These are phyloP conservation scores for Meloidogyne hapla DNA, from an alignment of 1,140 invertebrate genomes.

Conservation along the genomic window DNA sequence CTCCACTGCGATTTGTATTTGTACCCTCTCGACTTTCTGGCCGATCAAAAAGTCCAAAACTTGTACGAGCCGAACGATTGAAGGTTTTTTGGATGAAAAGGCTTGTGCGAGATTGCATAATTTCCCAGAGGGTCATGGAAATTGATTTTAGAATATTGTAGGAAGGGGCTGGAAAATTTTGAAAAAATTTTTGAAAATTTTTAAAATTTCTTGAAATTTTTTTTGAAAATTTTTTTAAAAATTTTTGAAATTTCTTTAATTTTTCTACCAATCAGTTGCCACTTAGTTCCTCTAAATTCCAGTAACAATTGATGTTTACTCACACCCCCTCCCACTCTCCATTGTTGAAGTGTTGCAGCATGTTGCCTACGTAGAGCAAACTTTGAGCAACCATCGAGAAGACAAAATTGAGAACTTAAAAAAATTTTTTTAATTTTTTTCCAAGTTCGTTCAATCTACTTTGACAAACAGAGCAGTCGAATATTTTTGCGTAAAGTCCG, in stretches of 20 bases:
- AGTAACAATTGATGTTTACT: conserved; percentile 72
- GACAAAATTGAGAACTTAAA: conserved; percentile 68
- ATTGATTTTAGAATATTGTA: conserved; percentile 67
- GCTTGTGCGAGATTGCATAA: conserved; percentile 67
- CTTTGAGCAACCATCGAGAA: conserved; percentile 73
- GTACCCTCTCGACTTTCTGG: conserved; percentile 3
- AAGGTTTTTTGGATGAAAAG: conserved; percentile 55
- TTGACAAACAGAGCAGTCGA: conserved; percentile 71
- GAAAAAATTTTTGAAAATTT: conserved; percentile 45
- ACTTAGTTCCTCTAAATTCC: conserved; percentile 72
- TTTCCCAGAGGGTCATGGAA: conserved; percentile 69
- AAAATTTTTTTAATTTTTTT: neutral
- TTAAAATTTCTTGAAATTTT: neutral
- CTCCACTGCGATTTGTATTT: conserved; percentile 26
- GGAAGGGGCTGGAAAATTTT: conserved; percentile 65
- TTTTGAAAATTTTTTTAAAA: too few relatives aligned
- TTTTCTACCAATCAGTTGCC: conserved; percentile 65
- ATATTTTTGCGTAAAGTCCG: conserved; percentile 73
- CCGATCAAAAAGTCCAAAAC: conserved; percentile 44
- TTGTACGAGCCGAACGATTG: conserved; percentile 49
- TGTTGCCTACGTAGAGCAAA: conserved; percentile 70
- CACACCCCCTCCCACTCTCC: conserved; percentile 71
- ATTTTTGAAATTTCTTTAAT: neutral
- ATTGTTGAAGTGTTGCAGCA: conserved; percentile 72
- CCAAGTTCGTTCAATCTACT: neutral